phyloP scores from a whole-genome alignment of 2,888 invertebrate genomes.

The Esperia sulphurella region DNA sequence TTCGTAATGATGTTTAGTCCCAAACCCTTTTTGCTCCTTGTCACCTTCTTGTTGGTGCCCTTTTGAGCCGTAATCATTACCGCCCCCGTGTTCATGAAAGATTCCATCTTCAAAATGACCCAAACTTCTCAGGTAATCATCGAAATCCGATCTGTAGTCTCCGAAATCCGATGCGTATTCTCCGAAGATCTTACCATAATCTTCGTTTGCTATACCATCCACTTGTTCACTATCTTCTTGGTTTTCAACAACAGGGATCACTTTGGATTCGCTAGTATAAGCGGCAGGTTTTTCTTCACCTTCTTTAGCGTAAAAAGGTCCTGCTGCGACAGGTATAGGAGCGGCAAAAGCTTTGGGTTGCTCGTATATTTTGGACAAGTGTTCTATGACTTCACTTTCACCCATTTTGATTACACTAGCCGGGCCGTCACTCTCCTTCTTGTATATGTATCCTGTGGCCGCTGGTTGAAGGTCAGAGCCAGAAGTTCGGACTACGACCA shows the following conservation, averaged over 20 bases:
- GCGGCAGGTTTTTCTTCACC: slow-evolving; percentile 50
- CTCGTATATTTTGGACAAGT: slow-evolving; percentile 57
- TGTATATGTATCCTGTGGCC: slow-evolving; percentile 79
- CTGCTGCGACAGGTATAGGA: slow-evolving; percentile 39
- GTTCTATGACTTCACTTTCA: slow-evolving; percentile 64
- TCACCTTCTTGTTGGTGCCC: slow-evolving; percentile 70
- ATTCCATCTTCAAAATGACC: slow-evolving; percentile 45
- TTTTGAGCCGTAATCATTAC: slow-evolving; percentile 58
- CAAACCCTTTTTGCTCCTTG: slow-evolving; percentile 74
- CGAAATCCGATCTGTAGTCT: slow-evolving; percentile 51
- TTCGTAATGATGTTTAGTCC: slow-evolving; percentile 65
- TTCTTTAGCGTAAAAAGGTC: slow-evolving; percentile 45
- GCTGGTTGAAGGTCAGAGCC: slow-evolving; percentile 80
- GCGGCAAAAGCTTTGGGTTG: slow-evolving; percentile 55
- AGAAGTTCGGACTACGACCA: slow-evolving; percentile 76
- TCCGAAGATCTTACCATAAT: slow-evolving; percentile 51
- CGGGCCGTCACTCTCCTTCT: slow-evolving; percentile 67
- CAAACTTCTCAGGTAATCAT: slow-evolving; percentile 53
- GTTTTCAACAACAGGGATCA: slow-evolving; percentile 65
- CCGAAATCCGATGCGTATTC: slow-evolving; percentile 49
- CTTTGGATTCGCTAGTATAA: slow-evolving; percentile 36
- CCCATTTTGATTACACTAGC: slow-evolving; percentile 69
- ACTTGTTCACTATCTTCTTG: slow-evolving; percentile 38
- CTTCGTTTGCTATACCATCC: slow-evolving; percentile 53
- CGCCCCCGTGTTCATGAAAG: slow-evolving; percentile 51